Conservation (phyloP, 2,113 vertebrate species). For the Triplophysa tibetana region DNA sequence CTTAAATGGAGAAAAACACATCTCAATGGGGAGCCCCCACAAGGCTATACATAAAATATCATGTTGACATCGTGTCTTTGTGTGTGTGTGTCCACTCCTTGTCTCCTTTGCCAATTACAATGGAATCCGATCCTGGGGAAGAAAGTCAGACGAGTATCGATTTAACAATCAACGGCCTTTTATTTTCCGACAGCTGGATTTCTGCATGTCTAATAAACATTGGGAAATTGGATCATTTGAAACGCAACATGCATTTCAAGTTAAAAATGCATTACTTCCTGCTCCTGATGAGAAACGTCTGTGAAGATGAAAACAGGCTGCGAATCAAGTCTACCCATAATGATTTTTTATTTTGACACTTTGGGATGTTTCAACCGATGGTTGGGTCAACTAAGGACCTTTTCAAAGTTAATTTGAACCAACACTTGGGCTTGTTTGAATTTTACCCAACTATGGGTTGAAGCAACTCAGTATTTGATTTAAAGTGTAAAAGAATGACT, state of each 20-base stretch:
- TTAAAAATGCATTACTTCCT: conserved; percentile 20
- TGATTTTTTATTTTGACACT: too few species aligned
- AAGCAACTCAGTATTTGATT: too few species aligned
- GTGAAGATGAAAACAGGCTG: neutral
- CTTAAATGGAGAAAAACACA: neutral
- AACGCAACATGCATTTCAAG: conserved; percentile 27
- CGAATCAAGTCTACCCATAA: neutral
- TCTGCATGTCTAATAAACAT: conserved; percentile 4
- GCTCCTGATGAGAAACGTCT: conserved; percentile 7
- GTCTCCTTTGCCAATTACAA: conserved; percentile 35
- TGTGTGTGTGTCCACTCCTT: neutral
- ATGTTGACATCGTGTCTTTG: neutral
- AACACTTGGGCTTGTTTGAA: too few species aligned
- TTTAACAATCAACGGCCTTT: conserved; percentile 41
- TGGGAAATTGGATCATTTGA: conserved; percentile 12
- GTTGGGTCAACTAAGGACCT: too few species aligned
- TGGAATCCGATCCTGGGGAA: conserved; percentile 26
- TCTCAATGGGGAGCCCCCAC: neutral
- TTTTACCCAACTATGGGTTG: too few species aligned
- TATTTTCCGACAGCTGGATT: conserved; percentile 31
- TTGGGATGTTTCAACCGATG: too few species aligned
- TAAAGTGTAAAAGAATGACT: too few species aligned
- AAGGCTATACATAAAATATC: neutral
- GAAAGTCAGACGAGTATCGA: conserved; percentile 39
- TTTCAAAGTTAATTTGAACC: too few species aligned